Base-by-base conservation (phyloP, 2,797 vertebrate genomes). In the Malacoctenus gilli region DNA sequence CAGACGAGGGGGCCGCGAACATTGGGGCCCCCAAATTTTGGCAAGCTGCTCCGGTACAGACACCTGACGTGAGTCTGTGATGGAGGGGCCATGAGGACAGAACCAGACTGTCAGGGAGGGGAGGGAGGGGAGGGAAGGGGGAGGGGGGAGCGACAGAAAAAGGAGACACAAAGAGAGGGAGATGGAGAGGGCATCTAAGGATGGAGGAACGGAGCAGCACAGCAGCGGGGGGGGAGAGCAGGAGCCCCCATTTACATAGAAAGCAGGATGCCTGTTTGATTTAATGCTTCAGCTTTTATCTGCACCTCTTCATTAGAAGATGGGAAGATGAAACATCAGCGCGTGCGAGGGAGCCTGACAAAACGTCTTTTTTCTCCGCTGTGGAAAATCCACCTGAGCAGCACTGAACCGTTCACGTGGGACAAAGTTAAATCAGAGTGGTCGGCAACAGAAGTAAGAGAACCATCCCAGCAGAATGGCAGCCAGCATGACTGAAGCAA, bases 201-300 rank as follows among this genome's bases (percentile, higher is more conserved):
- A 69, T 72, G 28, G 46, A 40, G 34, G 18, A 47, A 55, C 16
- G 15, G 36, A 37, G 21, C 25, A 65, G 57, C n/a, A 16, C 19
- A 0, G 14, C 18, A 5, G 7, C 2, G 0, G 6, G 10, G 32
- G 2, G 10, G 32, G 2, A 8, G 56, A 32, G 25, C 35, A 16
- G 7, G n/a, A 64, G 39, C 40, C 21, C 1, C n/a, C 3, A 72
- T 63, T 77, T 64, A 37, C 44, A 68, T 68, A 38, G 51, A 47
- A 56, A 74, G 38, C 36, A 74, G 46, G 21, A 40, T 46, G 60
- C 68, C 23, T 30, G 32, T 44, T 48, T 48, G 43, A 72, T 67
- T 38, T 22, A 57, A 18, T 18, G 51, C 32, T 32, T 35, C 23
- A 30, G 32, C 32, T 34, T 16, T 38, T 19, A 23, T 64, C 38